phyloP scores from a whole-genome alignment of 2,797 vertebrate genomes.

The Cossypha dichroa region DNA sequence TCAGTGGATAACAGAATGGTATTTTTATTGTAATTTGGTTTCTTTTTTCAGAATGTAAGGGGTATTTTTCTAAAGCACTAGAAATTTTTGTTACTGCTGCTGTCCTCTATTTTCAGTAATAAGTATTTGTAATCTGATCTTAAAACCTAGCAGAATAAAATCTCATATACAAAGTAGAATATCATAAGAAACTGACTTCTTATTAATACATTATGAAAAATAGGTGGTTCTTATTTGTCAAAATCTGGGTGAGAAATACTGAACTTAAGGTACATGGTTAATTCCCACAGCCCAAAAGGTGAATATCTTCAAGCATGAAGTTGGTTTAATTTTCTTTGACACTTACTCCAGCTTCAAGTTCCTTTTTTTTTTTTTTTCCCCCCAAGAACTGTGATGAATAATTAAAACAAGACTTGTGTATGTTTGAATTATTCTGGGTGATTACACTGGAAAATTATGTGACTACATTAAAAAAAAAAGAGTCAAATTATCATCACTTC shows the following conservation, averaged over 20 bases:
- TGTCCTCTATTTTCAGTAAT: not conserved
- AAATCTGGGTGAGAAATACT: not conserved
- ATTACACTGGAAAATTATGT: not conserved
- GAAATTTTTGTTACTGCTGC: not conserved
- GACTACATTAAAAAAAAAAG: not conserved
- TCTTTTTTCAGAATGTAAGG: not conserved
- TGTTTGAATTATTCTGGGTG: not conserved
- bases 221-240: not conserved
- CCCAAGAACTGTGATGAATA: not conserved
- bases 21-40: not conserved
- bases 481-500: not conserved
- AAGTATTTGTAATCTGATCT: not conserved
- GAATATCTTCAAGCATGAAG: not conserved
- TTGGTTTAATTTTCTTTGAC: not conserved
- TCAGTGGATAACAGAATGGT: not conserved
- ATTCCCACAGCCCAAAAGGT: not conserved
- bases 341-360: not conserved
- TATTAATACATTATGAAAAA: not conserved
- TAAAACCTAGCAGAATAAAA: not conserved
- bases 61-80: fast-evolving
- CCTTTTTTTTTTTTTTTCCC: not conserved
- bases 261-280: not conserved
- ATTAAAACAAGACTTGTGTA: not conserved
- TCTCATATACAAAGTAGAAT: not conserved
- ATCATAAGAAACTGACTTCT: not conserved